phyloP scores from a whole-genome alignment of 2,888 invertebrate genomes.

The Ptilodon capucinus region DNA sequence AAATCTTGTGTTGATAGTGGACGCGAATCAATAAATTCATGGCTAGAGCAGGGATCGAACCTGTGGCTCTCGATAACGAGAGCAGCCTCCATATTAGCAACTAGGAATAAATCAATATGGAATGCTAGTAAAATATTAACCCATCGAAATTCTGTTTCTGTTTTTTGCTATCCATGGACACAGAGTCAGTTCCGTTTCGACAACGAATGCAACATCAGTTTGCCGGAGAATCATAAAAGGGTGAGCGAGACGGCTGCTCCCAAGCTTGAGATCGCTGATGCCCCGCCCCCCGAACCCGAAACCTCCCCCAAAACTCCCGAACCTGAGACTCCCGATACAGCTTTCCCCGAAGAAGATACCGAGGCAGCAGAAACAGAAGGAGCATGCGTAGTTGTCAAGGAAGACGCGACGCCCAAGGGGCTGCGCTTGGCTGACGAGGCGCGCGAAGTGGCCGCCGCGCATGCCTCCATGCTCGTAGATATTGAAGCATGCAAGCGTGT shows the following conservation, averaged over 20 bases:
- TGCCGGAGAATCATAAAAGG: conserved; percentile 99
- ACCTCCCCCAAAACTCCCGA: conserved; percentile 45
- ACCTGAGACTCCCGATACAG: conserved; percentile 45
- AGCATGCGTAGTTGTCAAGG: conserved; percentile 76
- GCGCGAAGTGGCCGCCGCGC: conserved; percentile 76
- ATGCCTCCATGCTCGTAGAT: conserved; percentile 81
- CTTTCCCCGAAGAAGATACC: conserved; percentile 61
- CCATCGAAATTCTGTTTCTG: conserved; percentile 31
- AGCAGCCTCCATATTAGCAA: no score
- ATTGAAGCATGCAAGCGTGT: conserved; percentile 87
- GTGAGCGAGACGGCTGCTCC: conserved; percentile 87
- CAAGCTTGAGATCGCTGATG: conserved; percentile 66
- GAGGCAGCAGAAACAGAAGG: conserved; percentile 52
- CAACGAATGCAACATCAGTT: conserved; percentile 98
- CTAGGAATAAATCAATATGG: no score
- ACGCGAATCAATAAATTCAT: no score
- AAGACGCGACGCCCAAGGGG: conserved; percentile 71
- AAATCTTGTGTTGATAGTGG: no score
- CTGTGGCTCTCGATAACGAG: no score
- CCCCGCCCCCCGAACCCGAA: conserved; percentile 44
- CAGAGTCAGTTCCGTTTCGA: conserved; percentile 99
- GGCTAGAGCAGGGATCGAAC: no score
- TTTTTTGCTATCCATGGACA: conserved; percentile 70
- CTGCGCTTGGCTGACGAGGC: conserved; percentile 76
- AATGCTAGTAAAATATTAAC: not conserved